phyloP scores from a whole-genome alignment of 2,797 vertebrate genomes.

The Urocyon cinereoargenteus region DNA sequence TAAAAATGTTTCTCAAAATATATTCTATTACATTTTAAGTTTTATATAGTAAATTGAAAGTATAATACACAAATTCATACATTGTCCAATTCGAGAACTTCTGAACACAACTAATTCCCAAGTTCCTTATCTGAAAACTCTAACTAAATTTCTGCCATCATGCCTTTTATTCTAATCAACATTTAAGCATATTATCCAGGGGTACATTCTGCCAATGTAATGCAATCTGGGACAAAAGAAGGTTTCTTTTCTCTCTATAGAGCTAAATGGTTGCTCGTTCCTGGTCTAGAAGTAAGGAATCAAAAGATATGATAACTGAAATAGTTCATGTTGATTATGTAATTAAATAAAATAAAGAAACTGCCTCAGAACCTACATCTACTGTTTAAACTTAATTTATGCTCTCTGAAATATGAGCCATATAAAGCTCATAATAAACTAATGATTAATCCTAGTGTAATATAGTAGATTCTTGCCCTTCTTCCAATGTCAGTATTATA shows the following conservation, averaged over 20 bases:
- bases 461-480: background rate
- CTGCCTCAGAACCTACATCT: background rate
- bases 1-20: slow-evolving; percentile 14
- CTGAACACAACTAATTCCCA: background rate
- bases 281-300: background rate
- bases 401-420: slow-evolving; percentile 37
- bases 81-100: background rate
- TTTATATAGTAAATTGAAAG: background rate
- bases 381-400: background rate
- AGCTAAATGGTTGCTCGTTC: background rate
- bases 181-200: background rate
- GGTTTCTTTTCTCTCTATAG: background rate
- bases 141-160: background rate
- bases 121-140: slow-evolving; percentile 12
- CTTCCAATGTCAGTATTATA: background rate
- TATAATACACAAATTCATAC: background rate
- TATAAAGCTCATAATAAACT: background rate
- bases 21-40: background rate
- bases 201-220: background rate
- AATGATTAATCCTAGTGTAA: background rate
- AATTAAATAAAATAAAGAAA: background rate
- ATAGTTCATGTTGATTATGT: background rate
- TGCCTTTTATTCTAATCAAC: background rate
- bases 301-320: background rate
- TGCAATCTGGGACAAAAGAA: background rate